Base-by-base conservation (phyloP, 2,113 vertebrate species). In the Eurystomus gularis region DNA sequence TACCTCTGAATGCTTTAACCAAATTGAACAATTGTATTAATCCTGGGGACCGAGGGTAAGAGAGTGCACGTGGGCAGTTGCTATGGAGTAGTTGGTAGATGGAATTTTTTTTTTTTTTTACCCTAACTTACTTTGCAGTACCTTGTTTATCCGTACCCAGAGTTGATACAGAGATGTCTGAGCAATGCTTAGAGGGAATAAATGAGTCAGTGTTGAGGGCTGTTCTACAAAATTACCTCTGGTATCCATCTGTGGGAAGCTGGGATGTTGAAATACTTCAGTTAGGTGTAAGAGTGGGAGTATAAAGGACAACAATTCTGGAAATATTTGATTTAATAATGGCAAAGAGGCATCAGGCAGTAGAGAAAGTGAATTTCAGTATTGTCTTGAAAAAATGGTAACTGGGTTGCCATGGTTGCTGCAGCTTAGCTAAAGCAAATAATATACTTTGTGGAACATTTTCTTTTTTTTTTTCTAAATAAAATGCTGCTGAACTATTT, bases 351-450 rank as follows among this genome's bases (percentile, higher is more conserved):
- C 46, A 60, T 77, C 39, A 64, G 64, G 33, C 44, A 86, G 21
- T 60, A 84, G 17, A 75, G 15, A 87, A 91, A 65, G 40, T 61
- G 23, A 46, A 62, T 87, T 89, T 87, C 2, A 2, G 23, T 84
- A 39, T 66, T 92, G 52, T 35, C 77, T 89, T 91, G 71, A 70
- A 94, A 90, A 78, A 91, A 21, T 46, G 24, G 35, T 20, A 60
- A 69, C 58, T 71, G 77, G 52, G 80, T 92, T 97, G 72, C 77
- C 65, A 89, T 95, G 91, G 88, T 89, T 86, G 83, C 92, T 85
- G 72, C 44, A 89, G 52, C 40, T 93, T 84, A 91, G 65, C 76
- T 78, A 42, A 84, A 90, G 39, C 44, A 89, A 79, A 86, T 92
- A 73, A 58, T 69, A 29, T 39, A 17, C 21, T 79, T 92, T 12